Evolutionary conservation across 2,113 vertebrate genomes (phyloP), one percentile per base, ranked within the genome.

Genomic region (Sander vitreus): DNA sequence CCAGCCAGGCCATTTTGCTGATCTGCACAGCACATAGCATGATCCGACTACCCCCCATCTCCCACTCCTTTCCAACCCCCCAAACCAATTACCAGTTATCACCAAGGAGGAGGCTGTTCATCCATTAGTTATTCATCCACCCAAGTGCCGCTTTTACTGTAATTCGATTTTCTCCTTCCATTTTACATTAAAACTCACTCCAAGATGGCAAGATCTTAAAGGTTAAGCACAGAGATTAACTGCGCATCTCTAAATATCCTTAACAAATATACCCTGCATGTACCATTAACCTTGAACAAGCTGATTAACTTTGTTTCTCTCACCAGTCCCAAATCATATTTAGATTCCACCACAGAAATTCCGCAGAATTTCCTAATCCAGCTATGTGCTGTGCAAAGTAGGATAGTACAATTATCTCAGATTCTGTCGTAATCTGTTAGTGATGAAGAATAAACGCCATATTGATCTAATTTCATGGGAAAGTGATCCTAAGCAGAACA

Each of bases 261-360:
- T 71, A 76, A 78, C 84, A 87, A 92, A 81, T 70, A 91, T 45
- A 76, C 50, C 55, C 63, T 62, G 72, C 76, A 72, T 89, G 83
- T 88, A 74, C 85, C 84, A 88, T 92, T 92, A 93, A 91, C 92
- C 88, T 93, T 94, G 89, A 89, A 84, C 67, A 80, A 85, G 85
- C 78, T 78, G 76, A 92, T 93, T 90, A 86, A 85, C 69, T 89
- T 72, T 51, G 79, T 70, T 85, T 75, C 55, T 33, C 75, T 73
- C 75, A 51, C 25, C 16, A 18, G 62, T 74, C 77, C 68, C 75
- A 84, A 88, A 90, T 86, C 84, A 55, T 70, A 65, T 80, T 85
- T 73, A 23, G 66, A 79, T 84, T 78, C 71, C 45, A 36, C 48
- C 10, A 54, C 77, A 81, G 67, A 83, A 78, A 87, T 87, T 86